Evolutionary conservation across 2,888 invertebrate species (phyloP), one percentile per base, ranked within the genome.

Genomic region (Cephus pygmeus): DNA sequence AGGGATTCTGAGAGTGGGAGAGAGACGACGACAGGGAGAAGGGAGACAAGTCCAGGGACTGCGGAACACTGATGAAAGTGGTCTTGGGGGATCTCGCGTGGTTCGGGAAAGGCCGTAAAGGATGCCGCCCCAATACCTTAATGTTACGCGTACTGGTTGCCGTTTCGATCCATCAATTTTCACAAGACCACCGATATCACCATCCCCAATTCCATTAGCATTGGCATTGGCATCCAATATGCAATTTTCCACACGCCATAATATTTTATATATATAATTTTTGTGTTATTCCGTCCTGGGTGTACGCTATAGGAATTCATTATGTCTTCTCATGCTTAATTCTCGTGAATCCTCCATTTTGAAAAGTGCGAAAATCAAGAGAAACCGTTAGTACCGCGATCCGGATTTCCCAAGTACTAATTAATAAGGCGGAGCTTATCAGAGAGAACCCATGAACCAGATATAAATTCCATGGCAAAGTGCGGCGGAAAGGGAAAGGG

Each of bases 101-200:
- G 56, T 56, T 56, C 23, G 75, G 35, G n/a, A 6, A 35, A n/a
- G 69, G 69, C 33, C 34, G 73, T n/a, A 31, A 73, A n/a, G 73
- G 73, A 34, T 73, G 73, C 33, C 34, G 56, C 23, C 56, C 23
- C 56, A 23, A 56, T 56, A 56, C 56, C 56, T 56, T 23, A 56
- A 81, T 85, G 84, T 86, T 86, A 84, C 83, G 80, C 80, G 82
- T 84, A 82, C 83, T 82, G 83, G 85, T 86, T 83, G 83, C 84
- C 79, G 73, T 81, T 83, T 86, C 82, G 82, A 85, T 86, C 83
- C 80, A 79, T 79, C 83, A 86, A 86, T 87, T 86, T 87, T 82
- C 81, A 79, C 76, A 81, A 81, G 80, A 83, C 85, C 82, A 81
- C 80, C 83, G 2, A 9, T 56, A 56, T 56, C 23, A 56, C 56